Evolutionary conservation across 2,797 vertebrate genomes (phyloP).

Genomic region (Podarcis siculus): DNA sequence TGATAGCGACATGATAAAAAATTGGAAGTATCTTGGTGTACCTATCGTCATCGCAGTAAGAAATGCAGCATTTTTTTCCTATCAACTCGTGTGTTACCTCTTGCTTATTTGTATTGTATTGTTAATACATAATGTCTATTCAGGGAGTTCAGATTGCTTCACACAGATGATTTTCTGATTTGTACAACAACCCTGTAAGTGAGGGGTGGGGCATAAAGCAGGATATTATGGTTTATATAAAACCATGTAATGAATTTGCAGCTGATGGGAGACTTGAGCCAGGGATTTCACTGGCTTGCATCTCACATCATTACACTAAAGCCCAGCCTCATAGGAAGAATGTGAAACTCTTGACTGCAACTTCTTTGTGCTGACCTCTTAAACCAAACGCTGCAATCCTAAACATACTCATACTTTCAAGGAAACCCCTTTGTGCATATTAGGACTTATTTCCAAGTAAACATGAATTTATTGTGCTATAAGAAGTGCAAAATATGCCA

Average conservation of each 20-base stretch:
- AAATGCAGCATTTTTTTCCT: slow-evolving; percentile 33
- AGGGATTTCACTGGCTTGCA: neutral
- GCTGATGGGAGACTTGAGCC: neutral
- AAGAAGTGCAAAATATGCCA: neutral
- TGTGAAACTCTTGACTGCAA: too few species aligned
- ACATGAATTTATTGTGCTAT: neutral
- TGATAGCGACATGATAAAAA: slow-evolving; percentile 91
- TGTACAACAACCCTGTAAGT: neutral
- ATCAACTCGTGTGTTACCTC: neutral
- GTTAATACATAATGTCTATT: neutral
- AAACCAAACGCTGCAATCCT: neutral
- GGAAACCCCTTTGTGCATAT: neutral
- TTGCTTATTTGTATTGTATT: neutral
- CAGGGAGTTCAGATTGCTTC: neutral
- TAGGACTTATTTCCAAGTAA: neutral
- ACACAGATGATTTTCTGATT: neutral
- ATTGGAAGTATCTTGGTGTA: slow-evolving; percentile 94
- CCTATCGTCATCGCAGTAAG: slow-evolving; percentile 84
- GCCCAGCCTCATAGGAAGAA: neutral
- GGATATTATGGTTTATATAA: neutral
- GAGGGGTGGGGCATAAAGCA: neutral
- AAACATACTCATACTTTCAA: neutral
- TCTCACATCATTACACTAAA: neutral
- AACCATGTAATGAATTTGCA: neutral
- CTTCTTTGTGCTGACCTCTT: neutral